Evolutionary conservation across 2,888 invertebrate genomes (phyloP).

Genomic region (Gibbula magus): DNA sequence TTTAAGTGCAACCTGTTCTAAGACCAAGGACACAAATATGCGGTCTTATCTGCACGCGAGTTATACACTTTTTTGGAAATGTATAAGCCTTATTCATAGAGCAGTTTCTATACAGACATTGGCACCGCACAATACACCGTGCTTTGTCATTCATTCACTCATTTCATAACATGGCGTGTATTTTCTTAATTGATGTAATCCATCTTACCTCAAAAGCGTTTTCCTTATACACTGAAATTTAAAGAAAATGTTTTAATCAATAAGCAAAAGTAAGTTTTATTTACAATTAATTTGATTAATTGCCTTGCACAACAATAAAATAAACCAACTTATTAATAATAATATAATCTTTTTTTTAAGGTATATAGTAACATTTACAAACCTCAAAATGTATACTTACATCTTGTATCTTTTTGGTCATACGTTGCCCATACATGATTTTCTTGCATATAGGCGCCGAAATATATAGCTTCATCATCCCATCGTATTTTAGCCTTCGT

Average conservation of each 20-base stretch:
- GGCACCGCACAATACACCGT: no score
- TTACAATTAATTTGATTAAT: background rate
- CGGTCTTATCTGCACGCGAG: no score
- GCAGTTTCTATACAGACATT: no score
- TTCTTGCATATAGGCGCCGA: constrained; percentile 39
- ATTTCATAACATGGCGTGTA: no score
- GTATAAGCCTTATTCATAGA: no score
- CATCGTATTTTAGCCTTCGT: constrained; percentile 43
- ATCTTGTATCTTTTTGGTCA: constrained; percentile 35
- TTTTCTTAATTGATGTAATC: no score
- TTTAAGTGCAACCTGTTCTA: no score
- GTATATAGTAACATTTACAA: background rate
- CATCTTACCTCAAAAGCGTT: constrained; percentile 48
- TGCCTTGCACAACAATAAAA: no score
- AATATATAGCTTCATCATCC: constrained; percentile 41
- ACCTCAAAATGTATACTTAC: background rate
- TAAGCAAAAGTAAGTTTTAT: background rate
- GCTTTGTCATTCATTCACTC: no score
- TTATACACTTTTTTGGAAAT: no score
- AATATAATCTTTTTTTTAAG: background rate
- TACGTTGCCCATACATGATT: constrained; percentile 43
- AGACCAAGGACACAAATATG: no score
- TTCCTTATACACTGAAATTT: constrained; percentile 40
- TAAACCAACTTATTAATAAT: background rate
- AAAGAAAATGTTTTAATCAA: background rate